Evolutionary conservation across 1,140 invertebrate species (phyloP).

Genomic region (Musca domestica): DNA sequence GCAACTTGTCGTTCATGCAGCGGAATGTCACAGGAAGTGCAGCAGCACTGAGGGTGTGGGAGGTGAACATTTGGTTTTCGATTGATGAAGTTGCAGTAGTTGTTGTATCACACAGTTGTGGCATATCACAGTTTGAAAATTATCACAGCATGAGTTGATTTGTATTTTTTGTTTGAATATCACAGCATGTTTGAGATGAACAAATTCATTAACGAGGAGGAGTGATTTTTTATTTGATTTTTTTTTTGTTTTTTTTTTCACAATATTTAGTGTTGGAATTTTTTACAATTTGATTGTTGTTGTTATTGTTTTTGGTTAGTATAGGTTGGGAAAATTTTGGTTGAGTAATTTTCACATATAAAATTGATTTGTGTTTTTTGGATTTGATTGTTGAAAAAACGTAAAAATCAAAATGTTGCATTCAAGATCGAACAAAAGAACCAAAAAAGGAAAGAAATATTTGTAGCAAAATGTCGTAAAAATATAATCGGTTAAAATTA

Average conservation of each 20-base stretch:
- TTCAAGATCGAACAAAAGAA: constrained; percentile 24
- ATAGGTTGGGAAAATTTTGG: constrained; percentile 23
- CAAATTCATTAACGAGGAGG: no score
- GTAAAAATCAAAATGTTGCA: constrained; percentile 33
- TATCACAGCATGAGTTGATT: no score
- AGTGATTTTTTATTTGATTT: constrained; percentile 2
- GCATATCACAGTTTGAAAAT: neutral
- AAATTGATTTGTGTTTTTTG: constrained; percentile 20
- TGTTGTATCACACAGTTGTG: constrained; percentile 3
- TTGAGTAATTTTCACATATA: constrained; percentile 6
- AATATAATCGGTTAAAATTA: neutral
- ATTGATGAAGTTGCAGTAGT: neutral
- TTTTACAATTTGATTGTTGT: neutral
- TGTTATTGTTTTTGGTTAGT: constrained; percentile 30
- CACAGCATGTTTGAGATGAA: no score
- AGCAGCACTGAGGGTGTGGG: constrained; percentile 77
- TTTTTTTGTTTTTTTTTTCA: constrained; percentile 20
- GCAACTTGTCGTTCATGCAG: constrained; percentile 88
- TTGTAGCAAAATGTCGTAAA: constrained; percentile 33
- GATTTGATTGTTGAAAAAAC: constrained; percentile 32
- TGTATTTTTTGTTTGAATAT: no score
- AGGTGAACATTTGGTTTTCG: no score
- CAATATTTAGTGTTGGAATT: constrained; percentile 3
- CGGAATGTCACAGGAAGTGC: constrained; percentile 92
- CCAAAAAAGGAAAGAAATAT: constrained; percentile 46